Percentiles rank a stretch among this genome's conserved stretches.
These are phyloP conservation scores for Colius striatus DNA, from an alignment of 2,113 vertebrate species.

Conservation along the genomic window DNA sequence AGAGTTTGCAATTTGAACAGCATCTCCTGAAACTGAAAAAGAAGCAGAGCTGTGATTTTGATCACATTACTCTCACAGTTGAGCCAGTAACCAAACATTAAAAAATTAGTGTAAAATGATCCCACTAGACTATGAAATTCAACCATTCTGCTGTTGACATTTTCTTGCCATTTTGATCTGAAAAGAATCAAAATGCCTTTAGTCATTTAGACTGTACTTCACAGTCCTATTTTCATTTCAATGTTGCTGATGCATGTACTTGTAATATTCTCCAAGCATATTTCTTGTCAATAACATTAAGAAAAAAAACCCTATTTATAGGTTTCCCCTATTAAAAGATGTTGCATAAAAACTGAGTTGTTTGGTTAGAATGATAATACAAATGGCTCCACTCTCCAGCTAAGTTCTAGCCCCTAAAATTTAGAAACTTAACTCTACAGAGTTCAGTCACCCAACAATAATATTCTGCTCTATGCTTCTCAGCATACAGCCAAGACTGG, in stretches of 20 bases:
- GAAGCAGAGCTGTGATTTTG: constrained; percentile 19
- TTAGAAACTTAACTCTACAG: neutral
- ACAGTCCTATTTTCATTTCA: constrained; percentile 27
- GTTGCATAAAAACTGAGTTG: neutral
- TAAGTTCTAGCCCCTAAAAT: neutral
- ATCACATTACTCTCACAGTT: neutral
- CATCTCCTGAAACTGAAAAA: neutral
- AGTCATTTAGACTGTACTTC: constrained; percentile 9
- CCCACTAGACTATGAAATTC: constrained; percentile 33
- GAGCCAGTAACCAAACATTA: constrained; percentile 47
- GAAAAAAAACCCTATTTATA: constrained; percentile 14
- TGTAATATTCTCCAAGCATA: neutral
- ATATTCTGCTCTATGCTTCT: neutral
- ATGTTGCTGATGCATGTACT: neutral
- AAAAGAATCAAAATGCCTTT: constrained; percentile 41
- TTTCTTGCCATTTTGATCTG: constrained; percentile 43
- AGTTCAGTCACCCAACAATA: neutral
- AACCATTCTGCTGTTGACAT: constrained; percentile 30
- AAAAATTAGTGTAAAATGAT: constrained; percentile 42
- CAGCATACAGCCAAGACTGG: neutral
- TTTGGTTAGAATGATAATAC: neutral
- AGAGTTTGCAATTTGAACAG: neutral
- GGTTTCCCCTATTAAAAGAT: neutral
- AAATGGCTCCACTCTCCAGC: neutral
- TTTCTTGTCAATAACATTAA: constrained; percentile 45